These are phyloP conservation scores for Turritopsis dohrnii DNA, from an alignment of 30 jellyfish, hydroid and myxozoan genomes.

Conservation along the genomic window DNA sequence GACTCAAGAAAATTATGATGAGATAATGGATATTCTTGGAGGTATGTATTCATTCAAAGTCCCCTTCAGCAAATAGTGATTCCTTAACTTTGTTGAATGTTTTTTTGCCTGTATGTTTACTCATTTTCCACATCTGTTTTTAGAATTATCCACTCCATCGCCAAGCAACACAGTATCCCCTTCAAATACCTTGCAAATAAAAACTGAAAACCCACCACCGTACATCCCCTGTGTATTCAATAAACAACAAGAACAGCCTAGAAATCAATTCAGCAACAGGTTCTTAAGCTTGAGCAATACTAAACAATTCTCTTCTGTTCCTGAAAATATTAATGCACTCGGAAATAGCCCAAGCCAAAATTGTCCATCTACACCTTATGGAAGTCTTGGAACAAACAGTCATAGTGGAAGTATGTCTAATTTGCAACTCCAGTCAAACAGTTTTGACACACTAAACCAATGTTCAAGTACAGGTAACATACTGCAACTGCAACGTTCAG, in stretches of 20 bases:
- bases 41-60: conserved; percentile 34
- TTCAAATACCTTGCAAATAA: not conserved
- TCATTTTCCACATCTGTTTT: not conserved
- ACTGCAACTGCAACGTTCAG: not conserved
- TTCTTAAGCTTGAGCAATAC: conserved; percentile 1
- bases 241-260: not conserved
- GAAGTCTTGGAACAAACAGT: not conserved
- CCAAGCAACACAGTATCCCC: conserved; percentile 9
- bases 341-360: conserved; percentile 8
- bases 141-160: conserved; percentile 1
- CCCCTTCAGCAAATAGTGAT: not conserved
- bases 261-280: not conserved
- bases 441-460: not conserved
- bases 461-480: conserved; percentile 14
- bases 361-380: not conserved
- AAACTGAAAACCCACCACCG: not conserved
- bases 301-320: conserved; percentile 19
- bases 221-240: not conserved
- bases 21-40: conserved; percentile 76
- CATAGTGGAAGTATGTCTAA: conserved; percentile 16
- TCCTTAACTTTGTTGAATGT: not conserved
- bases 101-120: not conserved
- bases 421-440: not conserved
- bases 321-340: not conserved
- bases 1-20: conserved; percentile 34